Conservation (phyloP, 1,140 invertebrate genomes). For the Drosophila lowei region DNA sequence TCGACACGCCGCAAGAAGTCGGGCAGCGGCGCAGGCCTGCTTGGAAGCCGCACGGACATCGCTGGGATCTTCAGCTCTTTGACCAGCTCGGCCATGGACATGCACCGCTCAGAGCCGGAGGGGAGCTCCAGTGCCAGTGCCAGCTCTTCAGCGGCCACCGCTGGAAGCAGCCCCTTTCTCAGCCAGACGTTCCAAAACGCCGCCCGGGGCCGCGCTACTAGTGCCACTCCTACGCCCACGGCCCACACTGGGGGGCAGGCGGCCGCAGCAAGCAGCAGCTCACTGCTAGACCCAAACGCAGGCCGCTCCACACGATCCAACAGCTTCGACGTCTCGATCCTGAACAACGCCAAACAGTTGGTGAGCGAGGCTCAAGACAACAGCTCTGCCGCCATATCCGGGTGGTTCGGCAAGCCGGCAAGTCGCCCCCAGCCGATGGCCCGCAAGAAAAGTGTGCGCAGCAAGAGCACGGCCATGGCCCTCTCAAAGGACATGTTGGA, state of each 20-base stretch:
- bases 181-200: constrained; percentile 63
- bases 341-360: constrained; percentile 84
- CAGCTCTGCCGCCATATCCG: constrained; percentile 85
- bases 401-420: constrained; percentile 87
- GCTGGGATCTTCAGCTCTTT: constrained; percentile 88
- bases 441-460: constrained; percentile 85
- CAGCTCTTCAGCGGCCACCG: constrained; percentile 57
- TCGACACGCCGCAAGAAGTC: constrained; percentile 83
- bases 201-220: constrained; percentile 75
- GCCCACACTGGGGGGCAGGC: constrained; percentile 9
- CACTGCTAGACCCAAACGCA: constrained; percentile 75
- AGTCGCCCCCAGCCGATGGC: constrained; percentile 87
- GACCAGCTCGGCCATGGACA: constrained; percentile 88
- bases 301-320: constrained; percentile 87
- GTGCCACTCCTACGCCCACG: constrained; percentile 64
- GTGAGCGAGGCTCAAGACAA: constrained; percentile 83
- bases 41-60: constrained; percentile 90
- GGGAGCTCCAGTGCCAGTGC: constrained; percentile 48
- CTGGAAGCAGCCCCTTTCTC: constrained; percentile 44
- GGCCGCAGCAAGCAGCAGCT: background rate
- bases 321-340: constrained; percentile 91
- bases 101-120: constrained; percentile 86
- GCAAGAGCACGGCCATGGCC: constrained; percentile 84
- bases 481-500: constrained; percentile 85
- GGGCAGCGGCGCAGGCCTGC: constrained; percentile 84